Evolutionary conservation across 2,797 vertebrate species (phyloP).

Genomic region (Enteromius radiatus): DNA sequence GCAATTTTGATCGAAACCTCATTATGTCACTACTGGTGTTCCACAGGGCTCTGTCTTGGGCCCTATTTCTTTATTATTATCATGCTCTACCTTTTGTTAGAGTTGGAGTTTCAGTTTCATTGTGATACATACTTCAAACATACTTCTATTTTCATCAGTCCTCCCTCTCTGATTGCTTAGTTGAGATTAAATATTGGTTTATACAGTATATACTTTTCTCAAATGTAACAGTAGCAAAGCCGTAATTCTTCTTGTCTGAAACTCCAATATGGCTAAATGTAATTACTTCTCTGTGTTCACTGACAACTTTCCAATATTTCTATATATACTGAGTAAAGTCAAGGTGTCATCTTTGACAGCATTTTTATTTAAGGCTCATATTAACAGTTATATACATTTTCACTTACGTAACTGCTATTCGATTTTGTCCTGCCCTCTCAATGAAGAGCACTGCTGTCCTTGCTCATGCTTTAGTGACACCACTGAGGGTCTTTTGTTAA

Average conservation of each 20-base stretch:
- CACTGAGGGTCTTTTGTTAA: neutral
- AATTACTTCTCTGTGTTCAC: neutral
- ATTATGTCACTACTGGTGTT: neutral
- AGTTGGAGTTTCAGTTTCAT: neutral
- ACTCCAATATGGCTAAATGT: neutral
- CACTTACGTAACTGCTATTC: neutral
- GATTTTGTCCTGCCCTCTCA: neutral
- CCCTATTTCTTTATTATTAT: neutral
- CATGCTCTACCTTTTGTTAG: neutral
- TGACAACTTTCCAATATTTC: neutral
- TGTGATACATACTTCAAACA: neutral
- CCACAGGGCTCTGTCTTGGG: neutral
- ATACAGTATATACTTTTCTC: neutral
- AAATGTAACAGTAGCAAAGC: neutral
- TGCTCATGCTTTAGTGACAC: neutral
- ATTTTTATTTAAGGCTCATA: neutral
- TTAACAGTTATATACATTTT: neutral
- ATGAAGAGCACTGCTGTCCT: neutral
- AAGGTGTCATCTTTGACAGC: neutral
- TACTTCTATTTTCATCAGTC: neutral
- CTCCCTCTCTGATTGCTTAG: neutral
- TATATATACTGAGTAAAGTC: neutral
- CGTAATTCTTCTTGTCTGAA: neutral
- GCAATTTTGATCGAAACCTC: too few relatives aligned
- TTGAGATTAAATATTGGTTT: neutral